A percentile compares a stretch with the other conserved stretches of the same genome.
phyloP scores from a whole-genome alignment of 2,797 vertebrate genomes.

The Carcharodon carcharias region DNA sequence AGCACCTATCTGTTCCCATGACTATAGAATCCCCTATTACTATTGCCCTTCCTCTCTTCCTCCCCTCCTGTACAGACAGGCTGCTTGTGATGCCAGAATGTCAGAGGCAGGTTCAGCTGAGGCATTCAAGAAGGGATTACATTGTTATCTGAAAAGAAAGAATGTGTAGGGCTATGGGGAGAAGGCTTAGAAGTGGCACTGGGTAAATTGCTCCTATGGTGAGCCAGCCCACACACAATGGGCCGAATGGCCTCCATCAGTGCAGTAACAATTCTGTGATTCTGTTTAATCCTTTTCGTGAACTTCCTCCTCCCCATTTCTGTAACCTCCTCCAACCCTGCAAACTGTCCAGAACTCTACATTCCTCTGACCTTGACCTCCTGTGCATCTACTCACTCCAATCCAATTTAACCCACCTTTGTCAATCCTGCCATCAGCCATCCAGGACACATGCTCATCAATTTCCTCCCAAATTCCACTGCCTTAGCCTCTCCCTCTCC shows the following conservation, averaged over 20 bases:
- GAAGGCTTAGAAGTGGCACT: neutral
- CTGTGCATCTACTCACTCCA: neutral
- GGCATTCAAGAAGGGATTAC: neutral
- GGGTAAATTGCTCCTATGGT: too few relatives aligned
- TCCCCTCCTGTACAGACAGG: too few relatives aligned
- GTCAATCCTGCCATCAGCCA: neutral
- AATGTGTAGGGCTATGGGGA: neutral
- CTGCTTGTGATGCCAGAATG: too few relatives aligned
- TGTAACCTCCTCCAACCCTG: neutral
- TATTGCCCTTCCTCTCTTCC: too few relatives aligned
- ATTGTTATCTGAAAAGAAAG: neutral
- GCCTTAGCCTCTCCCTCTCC: neutral
- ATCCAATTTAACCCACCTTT: neutral
- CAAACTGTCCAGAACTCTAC: neutral
- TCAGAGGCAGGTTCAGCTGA: neutral
- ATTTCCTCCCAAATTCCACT: neutral
- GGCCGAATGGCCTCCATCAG: too few relatives aligned
- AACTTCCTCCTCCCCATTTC: neutral
- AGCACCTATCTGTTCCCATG: too few relatives aligned
- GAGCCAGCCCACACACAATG: too few relatives aligned
- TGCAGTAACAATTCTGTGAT: too few relatives aligned
- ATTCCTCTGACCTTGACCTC: neutral
- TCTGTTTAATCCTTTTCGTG: neutral
- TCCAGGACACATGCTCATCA: neutral
- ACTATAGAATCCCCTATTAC: too few relatives aligned